Conservation (phyloP, 2,113 vertebrate species). For the Herpetotheres cachinnans region DNA sequence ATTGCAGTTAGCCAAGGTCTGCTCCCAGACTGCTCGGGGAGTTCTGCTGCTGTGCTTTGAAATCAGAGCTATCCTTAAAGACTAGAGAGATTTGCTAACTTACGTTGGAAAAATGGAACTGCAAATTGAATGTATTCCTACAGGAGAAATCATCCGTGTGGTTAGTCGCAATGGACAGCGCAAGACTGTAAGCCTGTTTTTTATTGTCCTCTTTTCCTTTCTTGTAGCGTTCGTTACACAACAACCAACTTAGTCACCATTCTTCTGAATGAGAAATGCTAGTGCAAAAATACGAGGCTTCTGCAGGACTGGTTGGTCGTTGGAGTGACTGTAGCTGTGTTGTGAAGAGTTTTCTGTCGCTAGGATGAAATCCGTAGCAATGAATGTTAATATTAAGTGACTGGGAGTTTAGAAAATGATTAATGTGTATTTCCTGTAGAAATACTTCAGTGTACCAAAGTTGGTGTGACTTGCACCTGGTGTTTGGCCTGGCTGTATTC, state of each 20-base stretch:
- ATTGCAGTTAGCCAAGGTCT: background rate
- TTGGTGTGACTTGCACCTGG: background rate
- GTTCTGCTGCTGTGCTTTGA: background rate
- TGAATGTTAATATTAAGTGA: background rate
- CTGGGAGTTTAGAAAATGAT: background rate
- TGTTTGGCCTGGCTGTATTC: background rate
- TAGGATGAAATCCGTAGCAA: background rate
- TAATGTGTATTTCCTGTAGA: background rate
- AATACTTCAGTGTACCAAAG: background rate
- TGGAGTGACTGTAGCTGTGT: background rate
- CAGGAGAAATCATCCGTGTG: slow-evolving; percentile 75
- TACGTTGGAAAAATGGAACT: slow-evolving; percentile 64
- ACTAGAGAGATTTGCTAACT: background rate
- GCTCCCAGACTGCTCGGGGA: background rate
- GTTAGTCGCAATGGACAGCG: slow-evolving; percentile 54
- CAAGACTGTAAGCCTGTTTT: slow-evolving; percentile 68
- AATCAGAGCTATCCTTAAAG: background rate
- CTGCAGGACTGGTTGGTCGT: background rate
- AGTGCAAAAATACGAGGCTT: background rate
- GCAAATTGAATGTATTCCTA: slow-evolving; percentile 70
- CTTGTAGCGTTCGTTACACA: background rate
- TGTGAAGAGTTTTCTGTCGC: background rate
- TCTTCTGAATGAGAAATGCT: background rate
- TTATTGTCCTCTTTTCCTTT: background rate
- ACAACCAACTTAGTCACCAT: accelerated